Evolutionary conservation across 2,113 vertebrate species (phyloP), one percentile per base, ranked within the genome.

Genomic region (Speoplatyrhinus poulsoni): DNA sequence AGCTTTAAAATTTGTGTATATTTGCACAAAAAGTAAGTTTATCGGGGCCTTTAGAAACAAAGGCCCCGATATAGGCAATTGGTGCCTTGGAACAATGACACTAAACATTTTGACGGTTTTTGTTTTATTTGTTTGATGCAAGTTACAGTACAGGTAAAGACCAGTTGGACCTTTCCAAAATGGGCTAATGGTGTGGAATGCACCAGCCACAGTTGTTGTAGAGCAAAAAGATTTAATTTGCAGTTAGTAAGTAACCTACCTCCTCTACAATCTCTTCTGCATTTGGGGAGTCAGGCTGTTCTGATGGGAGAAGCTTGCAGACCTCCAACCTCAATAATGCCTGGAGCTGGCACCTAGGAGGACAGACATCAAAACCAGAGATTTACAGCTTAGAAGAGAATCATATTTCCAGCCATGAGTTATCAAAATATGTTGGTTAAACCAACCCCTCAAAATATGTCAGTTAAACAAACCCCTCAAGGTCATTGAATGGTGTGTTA

Each of bases 341-440:
- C 81, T 99, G 98, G 10, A 98, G 89, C 79, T 92, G 92, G 76
- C 96, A 98, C 85, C 98, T 99, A 56, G 13, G 17, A n/a, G 13
- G 17, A n/a, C 47, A 47, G n/a, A 61, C 6, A 17, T 69, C 4
- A 71, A 12, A 13, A 52, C 16, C 53, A 41, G 36, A 0, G 36
- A 41, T 41, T 41, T 6, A 41, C 36, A 41, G 3, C 26, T 26
- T 9, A 26, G 50, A 36, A n/a, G 4, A 41, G 7, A 41, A 41
- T n/a, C 15, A 12, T 46, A 36, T 17, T 57, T 67, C 19, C 9
- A 16, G 47, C 15, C 41, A 16, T 33, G 1, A 13, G 36, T 49
- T 50, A 32, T 65, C 17, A 46, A 3, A 50, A 71, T 70, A 75
- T 59, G 13, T 15, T 16, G 56, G 60, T 26, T 26, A 26, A 26